phyloP scores from a whole-genome alignment of 1,140 invertebrate species.

The Orchesella cincta region DNA sequence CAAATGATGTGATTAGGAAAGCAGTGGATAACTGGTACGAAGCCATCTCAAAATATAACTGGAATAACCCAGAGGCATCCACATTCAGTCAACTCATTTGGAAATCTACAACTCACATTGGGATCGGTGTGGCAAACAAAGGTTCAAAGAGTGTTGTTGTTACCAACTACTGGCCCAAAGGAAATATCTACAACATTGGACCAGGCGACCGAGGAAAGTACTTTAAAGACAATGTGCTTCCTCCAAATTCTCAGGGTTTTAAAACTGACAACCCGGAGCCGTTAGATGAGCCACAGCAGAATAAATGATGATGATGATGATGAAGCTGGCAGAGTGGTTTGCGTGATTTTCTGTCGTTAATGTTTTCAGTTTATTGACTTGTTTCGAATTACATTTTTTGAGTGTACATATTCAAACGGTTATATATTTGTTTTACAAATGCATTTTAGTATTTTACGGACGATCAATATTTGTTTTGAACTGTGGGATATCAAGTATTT shows the following conservation, averaged over 20 bases:
- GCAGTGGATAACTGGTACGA: slow-evolving; percentile 42
- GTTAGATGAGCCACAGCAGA: background rate
- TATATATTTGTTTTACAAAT: too few relatives aligned
- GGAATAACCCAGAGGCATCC: slow-evolving; percentile 33
- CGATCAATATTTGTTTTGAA: too few relatives aligned
- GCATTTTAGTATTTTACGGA: too few relatives aligned
- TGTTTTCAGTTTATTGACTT: background rate
- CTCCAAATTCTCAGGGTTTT: background rate
- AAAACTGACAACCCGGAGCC: background rate
- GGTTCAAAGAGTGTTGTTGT: slow-evolving; percentile 36
- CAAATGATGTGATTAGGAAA: slow-evolving; percentile 13
- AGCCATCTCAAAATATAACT: slow-evolving; percentile 31
- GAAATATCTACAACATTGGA: slow-evolving; percentile 39
- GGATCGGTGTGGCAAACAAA: slow-evolving; percentile 34
- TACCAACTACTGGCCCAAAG: slow-evolving; percentile 39
- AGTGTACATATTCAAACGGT: too few relatives aligned
- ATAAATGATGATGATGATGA: background rate
- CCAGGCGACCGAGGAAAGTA: slow-evolving; percentile 34
- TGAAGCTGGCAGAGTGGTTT: background rate
- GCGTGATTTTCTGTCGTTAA: slow-evolving; percentile 2
- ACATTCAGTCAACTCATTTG: slow-evolving; percentile 43
- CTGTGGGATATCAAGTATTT: too few relatives aligned
- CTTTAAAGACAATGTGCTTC: slow-evolving; percentile 43
- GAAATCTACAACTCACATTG: slow-evolving; percentile 35
- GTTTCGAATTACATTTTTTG: too few relatives aligned